phyloP scores from a whole-genome alignment of 2,888 invertebrate genomes.

The Drosophila anomalata region DNA sequence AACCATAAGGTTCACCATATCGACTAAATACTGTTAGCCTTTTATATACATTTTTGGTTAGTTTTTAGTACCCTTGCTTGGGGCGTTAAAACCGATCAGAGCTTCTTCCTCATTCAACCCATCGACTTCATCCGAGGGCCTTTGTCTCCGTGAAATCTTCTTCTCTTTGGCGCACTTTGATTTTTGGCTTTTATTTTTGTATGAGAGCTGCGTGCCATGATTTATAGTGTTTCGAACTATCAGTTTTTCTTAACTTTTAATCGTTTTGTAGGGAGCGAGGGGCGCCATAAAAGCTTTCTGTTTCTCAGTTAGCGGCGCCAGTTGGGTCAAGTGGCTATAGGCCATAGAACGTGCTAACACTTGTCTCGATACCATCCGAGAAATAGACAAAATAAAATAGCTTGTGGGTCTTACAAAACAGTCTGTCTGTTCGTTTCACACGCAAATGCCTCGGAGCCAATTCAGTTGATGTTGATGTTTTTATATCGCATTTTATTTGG shows the following conservation, averaged over 20 bases:
- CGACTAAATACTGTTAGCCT: not conserved
- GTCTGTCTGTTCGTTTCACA: constrained; percentile 66
- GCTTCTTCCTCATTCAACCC: constrained; percentile 41
- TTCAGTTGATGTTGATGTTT: constrained; percentile 56
- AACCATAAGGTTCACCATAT: not conserved
- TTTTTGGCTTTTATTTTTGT: constrained; percentile 49
- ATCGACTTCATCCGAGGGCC: constrained; percentile 20
- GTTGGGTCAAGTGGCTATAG: constrained; percentile 60
- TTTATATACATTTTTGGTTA: constrained; percentile 24
- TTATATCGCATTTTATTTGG: constrained; percentile 75
- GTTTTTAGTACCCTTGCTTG: constrained; percentile 45
- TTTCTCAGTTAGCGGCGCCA: constrained; percentile 40
- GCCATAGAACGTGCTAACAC: constrained; percentile 74
- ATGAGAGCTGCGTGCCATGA: constrained; percentile 53
- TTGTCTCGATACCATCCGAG: constrained; percentile 30
- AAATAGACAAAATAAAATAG: constrained; percentile 10
- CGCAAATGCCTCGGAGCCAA: constrained; percentile 73
- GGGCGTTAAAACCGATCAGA: constrained; percentile 37
- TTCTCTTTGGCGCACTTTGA: constrained; percentile 64
- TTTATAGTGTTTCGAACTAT: constrained; percentile 60
- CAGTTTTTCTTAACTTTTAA: constrained; percentile 28
- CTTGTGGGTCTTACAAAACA: constrained; percentile 28
- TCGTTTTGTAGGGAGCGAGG: constrained; percentile 9
- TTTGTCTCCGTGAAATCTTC: constrained; percentile 62
- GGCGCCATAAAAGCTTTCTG: constrained; percentile 45